A percentile compares a stretch with the other conserved stretches of the same genome.
These are phyloP conservation scores for Eudasyphora cyanicolor DNA, from an alignment of 2,888 invertebrate species.

Conservation along the genomic window DNA sequence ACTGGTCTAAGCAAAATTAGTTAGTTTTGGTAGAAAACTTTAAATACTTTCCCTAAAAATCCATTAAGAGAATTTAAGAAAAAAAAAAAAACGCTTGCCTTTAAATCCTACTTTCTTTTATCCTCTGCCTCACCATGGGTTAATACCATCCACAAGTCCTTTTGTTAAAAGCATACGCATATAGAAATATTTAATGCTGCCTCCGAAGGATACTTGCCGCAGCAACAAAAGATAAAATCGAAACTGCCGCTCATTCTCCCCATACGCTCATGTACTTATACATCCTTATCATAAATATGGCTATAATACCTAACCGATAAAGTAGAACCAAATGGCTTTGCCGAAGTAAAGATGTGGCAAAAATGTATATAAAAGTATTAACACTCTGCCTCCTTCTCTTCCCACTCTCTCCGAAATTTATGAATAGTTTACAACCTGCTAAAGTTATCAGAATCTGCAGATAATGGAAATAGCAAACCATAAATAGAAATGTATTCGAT, in stretches of 20 bases:
- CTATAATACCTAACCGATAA: constrained; percentile 30
- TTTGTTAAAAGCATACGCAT: background rate
- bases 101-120: too few species aligned
- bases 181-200: background rate
- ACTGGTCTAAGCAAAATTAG: too few species aligned
- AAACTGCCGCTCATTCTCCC: background rate
- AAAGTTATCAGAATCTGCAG: background rate
- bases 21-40: too few species aligned
- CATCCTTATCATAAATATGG: background rate
- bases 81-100: too few species aligned
- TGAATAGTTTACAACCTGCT: background rate
- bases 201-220: background rate
- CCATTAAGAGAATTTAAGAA: too few species aligned
- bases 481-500: background rate
- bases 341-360: constrained; percentile 5
- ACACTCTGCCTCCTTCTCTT: background rate
- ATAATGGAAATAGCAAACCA: background rate
- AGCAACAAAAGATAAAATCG: background rate
- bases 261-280: background rate
- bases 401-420: background rate
- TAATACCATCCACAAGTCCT: background rate
- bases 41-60: too few species aligned
- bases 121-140: background rate
- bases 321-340: constrained; percentile 19
- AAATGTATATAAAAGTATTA: background rate